Evolutionary conservation across 2,888 invertebrate genomes (phyloP).

Genomic region (Nebria brevicollis): DNA sequence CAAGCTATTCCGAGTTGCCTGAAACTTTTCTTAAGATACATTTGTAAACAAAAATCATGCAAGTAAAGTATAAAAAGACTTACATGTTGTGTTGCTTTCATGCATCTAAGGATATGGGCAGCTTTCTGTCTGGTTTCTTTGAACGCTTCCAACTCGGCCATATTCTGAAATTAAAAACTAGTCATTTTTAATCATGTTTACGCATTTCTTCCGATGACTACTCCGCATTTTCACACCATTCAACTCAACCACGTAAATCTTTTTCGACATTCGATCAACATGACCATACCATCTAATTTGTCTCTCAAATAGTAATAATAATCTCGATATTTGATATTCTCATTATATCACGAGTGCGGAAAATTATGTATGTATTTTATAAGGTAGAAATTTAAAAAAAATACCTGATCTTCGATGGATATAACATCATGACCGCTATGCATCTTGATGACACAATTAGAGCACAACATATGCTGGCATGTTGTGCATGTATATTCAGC

Average conservation of each 20-base stretch:
- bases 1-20: no score
- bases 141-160: conserved; percentile 20
- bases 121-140: conserved; percentile 50
- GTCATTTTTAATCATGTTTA: no score
- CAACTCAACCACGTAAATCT: no score
- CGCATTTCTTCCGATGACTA: no score
- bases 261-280: no score
- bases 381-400: conserved; percentile 45
- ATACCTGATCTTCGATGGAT: conserved; percentile 58
- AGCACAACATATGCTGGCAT: conserved; percentile 60
- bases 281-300: no score
- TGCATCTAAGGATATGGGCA: conserved; percentile 54
- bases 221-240: no score
- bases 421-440: conserved; percentile 60
- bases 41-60: conserved; percentile 6
- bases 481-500: conserved; percentile 61
- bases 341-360: neutral
- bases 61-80: conserved; percentile 49
- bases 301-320: no score
- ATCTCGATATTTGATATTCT: no score
- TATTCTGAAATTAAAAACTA: conserved; percentile 26
- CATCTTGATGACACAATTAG: conserved; percentile 60
- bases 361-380: neutral
- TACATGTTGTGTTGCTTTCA: conserved; percentile 60
- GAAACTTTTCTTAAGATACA: neutral